Base-by-base conservation (phyloP, 1,140 invertebrate genomes). In the Sinella curviseta region DNA sequence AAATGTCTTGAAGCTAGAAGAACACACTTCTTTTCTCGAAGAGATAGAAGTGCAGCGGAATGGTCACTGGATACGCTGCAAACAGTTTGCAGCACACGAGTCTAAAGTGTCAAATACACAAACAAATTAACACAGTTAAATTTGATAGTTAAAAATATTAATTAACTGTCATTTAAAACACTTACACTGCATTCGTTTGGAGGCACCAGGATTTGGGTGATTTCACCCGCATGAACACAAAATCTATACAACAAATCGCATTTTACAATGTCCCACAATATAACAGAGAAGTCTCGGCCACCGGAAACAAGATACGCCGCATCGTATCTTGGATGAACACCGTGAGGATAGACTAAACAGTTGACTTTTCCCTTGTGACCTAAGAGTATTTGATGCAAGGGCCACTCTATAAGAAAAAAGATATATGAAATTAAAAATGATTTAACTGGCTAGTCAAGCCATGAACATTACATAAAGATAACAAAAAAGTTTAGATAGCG, bases 1-100 rank as follows among this genome's bases (percentile, higher is more conserved):
- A 99, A 89, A 87, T 99, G 98, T 30, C 98, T 91, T 8, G 95
- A 97, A 0, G 98, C 98, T 16, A 99, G 88, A 55, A 98, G 94
- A 4, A 99, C 92, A 86, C 97, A 97, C 86, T 98, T 98, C 34
- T 95, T 91, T 87, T 99, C 97, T 36, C 95, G 93, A 8, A 99
- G 87, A 86, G 95, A 97, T 0, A 99, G 88, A 33, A 99, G 88
- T 0, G 96, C 95, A 0, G 99, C 97, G 35, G 97, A 99, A 88
- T 99, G 97, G 87, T 99, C 98, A 20, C 94, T 97, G 0, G 97
- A 97, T 1, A 99, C 96, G 20, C 96, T 97, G 86, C 97, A 99
- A 60, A 99, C 92, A 84, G 95, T 98, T 84, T 98, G 95, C 84
- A 97, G 92, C 79, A 99, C 94, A 78, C 97, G 90, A 28, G 93